Conservation (phyloP, 2,797 vertebrate genomes). For the Danio aesculapii region DNA sequence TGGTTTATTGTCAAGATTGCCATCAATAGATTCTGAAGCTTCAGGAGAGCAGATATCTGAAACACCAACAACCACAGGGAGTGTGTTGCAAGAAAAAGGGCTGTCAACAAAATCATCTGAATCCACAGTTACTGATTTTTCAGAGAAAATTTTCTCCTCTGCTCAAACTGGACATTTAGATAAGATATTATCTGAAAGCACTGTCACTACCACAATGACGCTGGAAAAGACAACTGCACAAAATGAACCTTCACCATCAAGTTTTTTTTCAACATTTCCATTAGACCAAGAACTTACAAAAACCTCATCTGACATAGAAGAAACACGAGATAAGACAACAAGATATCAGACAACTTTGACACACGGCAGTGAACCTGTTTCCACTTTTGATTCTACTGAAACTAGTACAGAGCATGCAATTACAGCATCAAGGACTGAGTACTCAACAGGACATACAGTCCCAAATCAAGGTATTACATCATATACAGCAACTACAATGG, state of each 20-base stretch:
- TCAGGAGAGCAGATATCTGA: conserved; percentile 43
- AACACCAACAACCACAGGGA: conserved; percentile 2
- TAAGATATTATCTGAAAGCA: conserved; percentile 32
- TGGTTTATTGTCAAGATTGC: neutral
- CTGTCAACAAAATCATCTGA: conserved; percentile 1
- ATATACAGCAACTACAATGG: neutral
- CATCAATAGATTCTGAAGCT: conserved; percentile 34
- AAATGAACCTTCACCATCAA: neutral
- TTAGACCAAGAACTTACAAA: neutral
- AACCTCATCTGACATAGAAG: no score
- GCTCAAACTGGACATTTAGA: neutral
- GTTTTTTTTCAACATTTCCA: neutral
- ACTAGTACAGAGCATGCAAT: neutral
- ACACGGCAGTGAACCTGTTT: neutral
- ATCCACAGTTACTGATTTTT: conserved; percentile 30
- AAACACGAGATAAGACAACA: neutral
- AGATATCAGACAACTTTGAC: neutral
- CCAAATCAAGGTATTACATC: neutral
- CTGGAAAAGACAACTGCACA: no score
- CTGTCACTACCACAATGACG: neutral
- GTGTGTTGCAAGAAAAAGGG: neutral
- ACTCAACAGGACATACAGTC: neutral
- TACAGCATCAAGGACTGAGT: neutral
- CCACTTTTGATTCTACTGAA: neutral
- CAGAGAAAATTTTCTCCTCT: conserved; percentile 31